Evolutionary conservation across 35 echinoderm and acorn worm genomes (phyloP).

Genomic region (Acanthaster planci): DNA sequence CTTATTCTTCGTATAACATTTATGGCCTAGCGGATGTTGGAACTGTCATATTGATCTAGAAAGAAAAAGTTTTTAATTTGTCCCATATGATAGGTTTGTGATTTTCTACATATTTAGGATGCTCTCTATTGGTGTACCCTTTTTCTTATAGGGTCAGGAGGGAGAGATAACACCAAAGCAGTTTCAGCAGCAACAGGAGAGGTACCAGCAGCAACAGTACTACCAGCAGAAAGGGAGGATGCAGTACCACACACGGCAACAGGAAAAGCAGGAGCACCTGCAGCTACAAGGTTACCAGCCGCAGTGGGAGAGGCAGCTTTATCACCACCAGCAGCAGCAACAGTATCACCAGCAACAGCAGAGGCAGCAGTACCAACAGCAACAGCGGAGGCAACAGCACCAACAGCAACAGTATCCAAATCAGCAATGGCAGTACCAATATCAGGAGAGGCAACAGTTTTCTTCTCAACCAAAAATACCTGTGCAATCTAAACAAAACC

Average conservation of each 20-base stretch:
- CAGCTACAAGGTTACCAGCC: neutral
- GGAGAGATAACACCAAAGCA: constrained; percentile 1
- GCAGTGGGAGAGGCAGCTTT: neutral
- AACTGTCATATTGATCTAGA: too few species aligned
- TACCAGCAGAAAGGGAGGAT: neutral
- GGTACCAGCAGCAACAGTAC: constrained; percentile 35
- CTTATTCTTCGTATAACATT: too few species aligned
- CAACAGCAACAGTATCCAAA: constrained; percentile 37
- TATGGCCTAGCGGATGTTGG: too few species aligned
- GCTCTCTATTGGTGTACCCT: too few species aligned
- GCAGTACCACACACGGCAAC: neutral
- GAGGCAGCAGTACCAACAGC: constrained; percentile 27
- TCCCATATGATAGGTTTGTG: too few species aligned
- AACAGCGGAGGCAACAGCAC: constrained; percentile 2
- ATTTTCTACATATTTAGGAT: too few species aligned
- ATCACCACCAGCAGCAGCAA: neutral
- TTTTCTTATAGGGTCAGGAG: neutral
- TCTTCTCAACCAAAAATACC: too few species aligned
- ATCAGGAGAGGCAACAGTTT: constrained; percentile 14
- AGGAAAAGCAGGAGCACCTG: neutral
- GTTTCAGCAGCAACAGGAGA: constrained; percentile 27
- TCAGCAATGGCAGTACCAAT: constrained; percentile 40
- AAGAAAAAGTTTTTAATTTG: too few species aligned
- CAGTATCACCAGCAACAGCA: constrained; percentile 30
- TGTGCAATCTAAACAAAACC: too few species aligned